Evolutionary conservation across 2,113 vertebrate genomes (phyloP), one percentile per base, ranked within the genome.

Genomic region (Xenopus laevis): DNA sequence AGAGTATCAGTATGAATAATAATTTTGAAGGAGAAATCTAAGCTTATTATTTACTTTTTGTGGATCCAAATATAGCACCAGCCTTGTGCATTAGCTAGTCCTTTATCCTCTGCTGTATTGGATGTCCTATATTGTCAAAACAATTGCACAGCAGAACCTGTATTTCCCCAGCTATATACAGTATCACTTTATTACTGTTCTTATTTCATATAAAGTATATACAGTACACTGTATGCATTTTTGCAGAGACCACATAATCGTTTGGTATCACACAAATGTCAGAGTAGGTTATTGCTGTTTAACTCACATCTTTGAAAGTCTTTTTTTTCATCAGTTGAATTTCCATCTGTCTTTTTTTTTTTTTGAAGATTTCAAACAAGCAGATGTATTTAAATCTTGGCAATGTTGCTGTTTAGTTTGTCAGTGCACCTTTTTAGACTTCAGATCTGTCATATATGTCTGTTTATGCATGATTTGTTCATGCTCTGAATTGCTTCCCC

Each of bases 361-460:
- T 27, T 40, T 16, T 40, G n/a, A 10, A 60, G 52, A 46, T 63
- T 72, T 72, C 64, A 64, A 64, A 60, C 47, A 55, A 64, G 71
- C 71, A 72, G 46, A 72, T 64, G 46, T 64, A 72, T 64, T 64
- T 63, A 72, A 72, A 72, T 72, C 71, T 55, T 72, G 71, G 71
- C 46, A 63, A 40, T 53, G 50, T 64, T 72, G 23, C 50, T 63
- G 20, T 72, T 30, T 63, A 27, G 53, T 72, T 72, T 64, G 47
- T 72, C 60, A 64, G 52, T 60, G 47, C 46, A 40, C 45, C 59
- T 72, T 72, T 72, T 33, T 72, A 72, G 71, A 53, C 60, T n/a
- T 64, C 17, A 52, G 61, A 72, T 72, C 71, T 72, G 71, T 64
- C 60, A 53, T 64, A 40, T 63, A 53, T 64, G 50, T 53, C 20